Conservation (phyloP, 2,888 invertebrate species). For the Eupeodes luniger region DNA sequence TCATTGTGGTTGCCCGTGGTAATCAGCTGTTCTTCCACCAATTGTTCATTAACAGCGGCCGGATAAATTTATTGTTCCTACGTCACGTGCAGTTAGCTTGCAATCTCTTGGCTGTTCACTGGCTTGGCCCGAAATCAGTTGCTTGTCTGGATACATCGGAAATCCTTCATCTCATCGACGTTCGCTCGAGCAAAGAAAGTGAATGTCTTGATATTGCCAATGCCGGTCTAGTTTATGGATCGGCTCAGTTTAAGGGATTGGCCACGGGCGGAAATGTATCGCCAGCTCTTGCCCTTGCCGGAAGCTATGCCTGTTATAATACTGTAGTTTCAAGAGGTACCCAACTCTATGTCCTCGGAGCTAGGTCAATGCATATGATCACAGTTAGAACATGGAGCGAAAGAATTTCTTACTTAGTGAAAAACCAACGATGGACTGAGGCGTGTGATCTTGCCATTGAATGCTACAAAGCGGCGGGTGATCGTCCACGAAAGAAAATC, state of each 20-base stretch:
- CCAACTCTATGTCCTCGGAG: conserved; percentile 90
- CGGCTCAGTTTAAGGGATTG: conserved; percentile 93
- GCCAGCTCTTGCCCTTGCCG: conserved; percentile 86
- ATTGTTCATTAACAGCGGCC: conserved; percentile 84
- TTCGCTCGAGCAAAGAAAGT: conserved; percentile 93
- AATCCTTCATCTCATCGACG: conserved; percentile 94
- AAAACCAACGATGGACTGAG: conserved; percentile 86
- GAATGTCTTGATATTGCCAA: conserved; percentile 92
- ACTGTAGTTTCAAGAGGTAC: conserved; percentile 88
- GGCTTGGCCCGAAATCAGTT: conserved; percentile 93
- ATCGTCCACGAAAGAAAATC: conserved; percentile 83
- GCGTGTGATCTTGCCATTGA: conserved; percentile 86
- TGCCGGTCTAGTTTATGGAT: conserved; percentile 93
- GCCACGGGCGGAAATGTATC: conserved; percentile 98
- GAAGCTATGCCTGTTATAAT: conserved; percentile 89
- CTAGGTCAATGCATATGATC: conserved; percentile 86
- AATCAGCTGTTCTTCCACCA: conserved; percentile 94
- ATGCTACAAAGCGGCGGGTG: conserved; percentile 82
- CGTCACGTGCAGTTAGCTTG: conserved; percentile 89
- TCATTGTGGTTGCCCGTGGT: conserved; percentile 95
- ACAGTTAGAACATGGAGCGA: conserved; percentile 88
- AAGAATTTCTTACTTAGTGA: conserved; percentile 87
- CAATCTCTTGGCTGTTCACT: conserved; percentile 90
- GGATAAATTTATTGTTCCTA: conserved; percentile 87
- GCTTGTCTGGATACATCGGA: conserved; percentile 93